These are phyloP conservation scores for Chirona hameri DNA, from an alignment of 2,888 invertebrate genomes.

Conservation along the genomic window DNA sequence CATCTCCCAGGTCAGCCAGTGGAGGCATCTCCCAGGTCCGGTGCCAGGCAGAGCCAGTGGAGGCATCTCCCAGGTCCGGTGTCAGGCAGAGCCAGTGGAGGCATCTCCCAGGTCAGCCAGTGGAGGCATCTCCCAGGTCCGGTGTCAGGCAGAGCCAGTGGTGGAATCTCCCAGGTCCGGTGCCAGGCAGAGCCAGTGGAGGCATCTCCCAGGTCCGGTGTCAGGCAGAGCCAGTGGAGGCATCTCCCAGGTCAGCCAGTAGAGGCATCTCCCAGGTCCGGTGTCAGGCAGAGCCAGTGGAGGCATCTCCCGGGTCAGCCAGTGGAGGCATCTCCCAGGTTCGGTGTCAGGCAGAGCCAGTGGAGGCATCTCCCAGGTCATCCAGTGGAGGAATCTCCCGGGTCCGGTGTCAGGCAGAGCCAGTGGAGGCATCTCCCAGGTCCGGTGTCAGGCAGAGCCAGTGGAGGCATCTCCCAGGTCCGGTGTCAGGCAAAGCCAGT, in stretches of 20 bases:
- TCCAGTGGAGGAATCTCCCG: not conserved
- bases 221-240: slow-evolving; percentile 39
- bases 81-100: slow-evolving; percentile 39
- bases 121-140: not conserved
- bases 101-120: not conserved
- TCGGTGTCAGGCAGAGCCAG: slow-evolving; percentile 39
- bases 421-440: not conserved
- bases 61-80: not conserved
- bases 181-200: slow-evolving; percentile 39
- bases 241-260: not conserved
- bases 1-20: not conserved
- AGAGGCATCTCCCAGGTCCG: not conserved
- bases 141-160: slow-evolving; percentile 39
- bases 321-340: not conserved
- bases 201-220: not conserved
- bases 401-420: slow-evolving; percentile 38
- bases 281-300: slow-evolving; percentile 39
- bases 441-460: slow-evolving; percentile 39
- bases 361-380: not conserved
- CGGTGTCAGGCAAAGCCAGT: slow-evolving; percentile 39
- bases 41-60: slow-evolving; percentile 39
- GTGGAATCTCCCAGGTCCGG: not conserved
- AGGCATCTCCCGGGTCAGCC: not conserved
- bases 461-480: not conserved
- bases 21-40: not conserved